Evolutionary conservation across 2,888 invertebrate species (phyloP), one percentile per base, ranked within the genome.

Genomic region (Chloromyia formosa): DNA sequence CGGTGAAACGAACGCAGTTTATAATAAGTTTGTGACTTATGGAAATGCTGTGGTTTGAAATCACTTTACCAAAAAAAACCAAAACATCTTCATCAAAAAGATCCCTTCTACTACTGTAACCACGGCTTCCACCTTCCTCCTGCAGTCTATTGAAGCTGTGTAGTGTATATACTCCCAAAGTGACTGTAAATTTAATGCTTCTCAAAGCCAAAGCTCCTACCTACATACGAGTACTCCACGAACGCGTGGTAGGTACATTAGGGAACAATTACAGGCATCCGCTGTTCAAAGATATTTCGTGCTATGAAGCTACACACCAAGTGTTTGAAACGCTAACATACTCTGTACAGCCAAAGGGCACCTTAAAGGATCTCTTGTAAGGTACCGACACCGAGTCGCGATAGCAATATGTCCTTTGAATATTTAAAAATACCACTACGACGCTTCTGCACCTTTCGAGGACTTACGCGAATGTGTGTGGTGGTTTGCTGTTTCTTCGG

Each of bases 241-340:
- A 35, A 35, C 27, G 27, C 27, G 27, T 10, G 35, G 49, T 7
- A 49, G 49, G 66, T 66, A 49, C 66, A 66, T 66, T 66, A 66
- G 49, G 66, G 66, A 49, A 49, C 66, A 66, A 66, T 66, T 66
- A 66, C 66, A 66, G 14, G 49, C 4, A 66, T 66, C 22, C 16
- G 18, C 42, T 7, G 66, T 49, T 66, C 66, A 66, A 66, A 45
- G 45, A 49, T 66, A 40, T 16, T 62, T 40, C 23, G 27, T n/a
- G 62, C 40, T 16, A 40, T 27, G n/a, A 64, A 20, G 20, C 64
- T 64, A 18, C 23, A 64, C 45, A 64, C 12, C 27, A 64, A 64
- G 64, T 45, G 64, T 64, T 64, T 64, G 20, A 66, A 22, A 18
- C 27, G 27, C 27, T 35, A 35, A 35, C 27, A 35, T 35, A 35